Evolutionary conservation across 37 sponge, comb jelly and placozoan genomes (phyloP), one percentile per base, ranked within the genome.

Genomic region (Amphimedon queenslandica): DNA sequence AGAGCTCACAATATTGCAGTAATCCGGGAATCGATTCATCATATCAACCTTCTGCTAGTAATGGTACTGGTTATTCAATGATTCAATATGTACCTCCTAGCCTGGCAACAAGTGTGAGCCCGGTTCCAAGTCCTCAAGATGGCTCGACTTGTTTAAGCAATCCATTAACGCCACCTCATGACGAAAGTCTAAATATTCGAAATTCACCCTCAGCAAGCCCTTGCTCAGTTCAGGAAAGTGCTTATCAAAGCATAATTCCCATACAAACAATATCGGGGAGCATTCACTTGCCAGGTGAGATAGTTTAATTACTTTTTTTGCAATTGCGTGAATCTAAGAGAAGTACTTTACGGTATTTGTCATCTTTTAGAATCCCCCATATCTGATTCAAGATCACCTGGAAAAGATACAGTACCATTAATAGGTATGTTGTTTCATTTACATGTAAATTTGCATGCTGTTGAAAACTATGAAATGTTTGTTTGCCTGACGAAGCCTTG

Each of bases 301-400:
- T 11, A 25, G 5, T 6, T 60, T 25, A 60, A 18, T 18, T 47
- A 18, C 8, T 47, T 8, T 13, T 18, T 47, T 8, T 55, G 37
- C 66, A 80, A 80, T 53, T 80, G 72, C 67, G 72, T 80, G 81
- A 71, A 80, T 47, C 81, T 64, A 51, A 72, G 72, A 37, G 66
- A 72, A 24, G 53, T 72, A 16, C 3, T 72, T 36, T 73, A 65
- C 53, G 8, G 8, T 13, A 8, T 13, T 47, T 47, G 13, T n/a
- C 28, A n/a, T n/a, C 61, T 60, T 5, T 25, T n/a, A 60, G 61
- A 60, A 60, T 60, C 61, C 27, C 61, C 61, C 8, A 25, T 60
- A n/a, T 60, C 61, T 25, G 61, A 47, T 47, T 47, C 53, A 8
- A 47, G 53, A 47, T 47, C 53, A 18, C 53, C 53, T 13, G 13